phyloP scores from a whole-genome alignment of 2,113 vertebrate genomes.

The Elanoides forficatus region DNA sequence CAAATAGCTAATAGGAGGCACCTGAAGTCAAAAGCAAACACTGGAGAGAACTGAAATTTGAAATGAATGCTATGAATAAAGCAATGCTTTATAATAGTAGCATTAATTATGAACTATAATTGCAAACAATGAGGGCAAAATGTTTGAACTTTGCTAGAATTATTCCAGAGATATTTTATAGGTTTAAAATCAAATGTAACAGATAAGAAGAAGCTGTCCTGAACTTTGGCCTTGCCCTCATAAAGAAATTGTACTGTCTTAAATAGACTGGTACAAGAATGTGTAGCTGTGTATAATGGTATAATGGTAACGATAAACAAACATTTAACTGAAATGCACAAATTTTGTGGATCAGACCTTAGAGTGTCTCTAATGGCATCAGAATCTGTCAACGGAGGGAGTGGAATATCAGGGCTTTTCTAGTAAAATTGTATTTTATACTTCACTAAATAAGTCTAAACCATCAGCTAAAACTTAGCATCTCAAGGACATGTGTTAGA shows the following conservation, averaged over 20 bases:
- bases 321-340: neutral
- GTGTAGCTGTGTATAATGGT: neutral
- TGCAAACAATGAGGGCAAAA: neutral
- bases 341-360: neutral
- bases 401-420: neutral
- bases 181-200: neutral
- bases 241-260: neutral
- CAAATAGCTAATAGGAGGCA: neutral
- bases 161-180: neutral
- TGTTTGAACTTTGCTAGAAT: neutral
- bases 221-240: neutral
- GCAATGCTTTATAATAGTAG: neutral
- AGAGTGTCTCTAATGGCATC: neutral
- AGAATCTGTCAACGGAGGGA: neutral
- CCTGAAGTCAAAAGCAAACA: neutral
- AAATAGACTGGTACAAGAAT: neutral
- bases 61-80: neutral
- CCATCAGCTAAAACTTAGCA: neutral
- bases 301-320: neutral
- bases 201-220: neutral
- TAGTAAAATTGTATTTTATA: neutral
- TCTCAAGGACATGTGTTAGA: neutral
- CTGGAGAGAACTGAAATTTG: neutral
- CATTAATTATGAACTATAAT: neutral
- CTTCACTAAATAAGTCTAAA: neutral